phyloP scores from a whole-genome alignment of 2,113 vertebrate species.

The Ailurus styani region DNA sequence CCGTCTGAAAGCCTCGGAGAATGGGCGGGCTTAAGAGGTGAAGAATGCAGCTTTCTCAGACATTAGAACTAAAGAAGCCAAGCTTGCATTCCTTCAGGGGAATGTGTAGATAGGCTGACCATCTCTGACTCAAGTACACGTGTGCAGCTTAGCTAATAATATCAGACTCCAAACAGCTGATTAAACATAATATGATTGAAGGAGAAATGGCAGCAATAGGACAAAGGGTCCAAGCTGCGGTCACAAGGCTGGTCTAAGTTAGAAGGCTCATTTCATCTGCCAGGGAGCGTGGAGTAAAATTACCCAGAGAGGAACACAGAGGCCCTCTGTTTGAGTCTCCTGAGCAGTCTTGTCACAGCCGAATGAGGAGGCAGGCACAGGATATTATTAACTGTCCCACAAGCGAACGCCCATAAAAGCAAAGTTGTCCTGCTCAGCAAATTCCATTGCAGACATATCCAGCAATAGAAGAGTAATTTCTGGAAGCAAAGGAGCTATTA shows the following conservation, averaged over 20 bases:
- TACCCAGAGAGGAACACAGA: not conserved
- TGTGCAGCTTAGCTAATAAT: not conserved
- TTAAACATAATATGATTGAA: not conserved
- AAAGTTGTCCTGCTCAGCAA: constrained; percentile 34
- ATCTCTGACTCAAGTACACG: not conserved
- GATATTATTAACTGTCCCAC: constrained; percentile 34
- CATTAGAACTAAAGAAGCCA: not conserved
- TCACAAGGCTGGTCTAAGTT: not conserved
- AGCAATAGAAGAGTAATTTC: not conserved
- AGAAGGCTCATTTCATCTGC: not conserved
- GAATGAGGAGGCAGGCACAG: not conserved
- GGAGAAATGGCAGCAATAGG: not conserved
- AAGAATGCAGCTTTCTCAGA: not conserved
- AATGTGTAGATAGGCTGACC: not conserved
- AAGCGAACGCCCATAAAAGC: not conserved
- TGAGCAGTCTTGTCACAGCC: not conserved
- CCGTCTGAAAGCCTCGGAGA: not conserved
- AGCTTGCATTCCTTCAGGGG: not conserved
- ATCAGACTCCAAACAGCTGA: not conserved
- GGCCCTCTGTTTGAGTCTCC: not conserved
- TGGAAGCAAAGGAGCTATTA: not conserved
- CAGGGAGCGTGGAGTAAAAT: not conserved
- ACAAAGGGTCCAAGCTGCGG: not conserved
- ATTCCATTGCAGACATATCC: constrained; percentile 36
- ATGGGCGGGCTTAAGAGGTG: not conserved